Evolutionary conservation across 2,888 invertebrate species (phyloP), one percentile per base, ranked within the genome.

Genomic region (Electrophaes corylata): DNA sequence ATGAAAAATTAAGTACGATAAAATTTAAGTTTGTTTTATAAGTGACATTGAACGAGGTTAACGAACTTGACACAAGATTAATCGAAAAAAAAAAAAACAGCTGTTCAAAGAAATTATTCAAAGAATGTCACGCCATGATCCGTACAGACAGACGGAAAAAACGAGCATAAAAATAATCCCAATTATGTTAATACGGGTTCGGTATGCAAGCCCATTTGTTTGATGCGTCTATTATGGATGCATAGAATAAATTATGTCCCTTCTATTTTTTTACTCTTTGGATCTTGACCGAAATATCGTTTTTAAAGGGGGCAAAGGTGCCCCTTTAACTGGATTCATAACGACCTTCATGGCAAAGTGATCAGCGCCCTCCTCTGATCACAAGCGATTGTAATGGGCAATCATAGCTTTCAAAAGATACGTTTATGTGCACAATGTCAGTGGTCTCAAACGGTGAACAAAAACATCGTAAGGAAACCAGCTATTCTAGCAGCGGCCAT

Each of bases 111-210:
- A n/a, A 39, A 46, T 33, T 33, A 57, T 59, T 49, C 51, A 41
- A 59, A 46, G 47, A 64, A 64, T 60, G 64, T 57, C 56, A 58
- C 66, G 58, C 48, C 45, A 14, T 40, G 39, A 33, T 48, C 33
- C 46, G 39, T 33, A 54, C 57, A 55, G 53, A 57, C 33, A 50
- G 57, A 54, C 60, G 29, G 47, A 66, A 60, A 65, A 53, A 62
- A 63, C 16, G 45, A 49, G 48, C 50, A 46, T 64, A 64, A 58
- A 65, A 61, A 60, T 69, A 66, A 71, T 72, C 68, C 68, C 64
- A 71, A 78, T 76, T 79, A 81, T 81, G 80, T 71, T 79, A 81
- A 81, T 81, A 64, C 58, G 39, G 61, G 67, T 60, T 66, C 64
- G 79, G 78, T 74, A 80, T 79, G 76, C 68, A 26, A 54, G 50